phyloP scores from a whole-genome alignment of 2,888 invertebrate genomes.

The Saturnia pavonia region DNA sequence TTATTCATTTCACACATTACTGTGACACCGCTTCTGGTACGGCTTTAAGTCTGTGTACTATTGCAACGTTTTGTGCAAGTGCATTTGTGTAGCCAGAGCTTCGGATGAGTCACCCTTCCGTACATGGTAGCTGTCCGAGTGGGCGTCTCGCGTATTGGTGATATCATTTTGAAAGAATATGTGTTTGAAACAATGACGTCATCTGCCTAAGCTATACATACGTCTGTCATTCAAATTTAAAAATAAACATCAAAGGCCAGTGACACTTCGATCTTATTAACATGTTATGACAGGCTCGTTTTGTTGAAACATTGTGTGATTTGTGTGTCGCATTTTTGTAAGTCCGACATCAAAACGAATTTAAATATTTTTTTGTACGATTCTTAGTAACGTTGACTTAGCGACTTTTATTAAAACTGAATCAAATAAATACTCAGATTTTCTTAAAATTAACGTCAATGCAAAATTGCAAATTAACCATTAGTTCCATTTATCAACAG shows the following conservation, averaged over 20 bases:
- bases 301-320: not conserved
- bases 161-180: constrained; percentile 51
- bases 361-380: not conserved
- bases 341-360: not conserved
- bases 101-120: constrained; percentile 53
- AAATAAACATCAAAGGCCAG: constrained; percentile 20
- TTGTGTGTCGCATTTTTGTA: not conserved
- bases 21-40: constrained; percentile 5
- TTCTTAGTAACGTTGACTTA: not conserved
- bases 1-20: not conserved
- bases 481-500: not conserved
- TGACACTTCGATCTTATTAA: constrained; percentile 12
- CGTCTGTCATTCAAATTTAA: constrained; percentile 19
- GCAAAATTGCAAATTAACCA: not conserved
- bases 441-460: too few relatives aligned
- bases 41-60: not conserved
- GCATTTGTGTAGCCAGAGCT: constrained; percentile 48
- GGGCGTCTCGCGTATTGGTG: constrained; percentile 47
- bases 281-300: constrained; percentile 12
- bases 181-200: constrained; percentile 48
- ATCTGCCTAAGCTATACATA: constrained; percentile 28
- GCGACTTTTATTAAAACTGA: not conserved
- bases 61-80: constrained; percentile 53
- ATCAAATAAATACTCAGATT: not conserved
- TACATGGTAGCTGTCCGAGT: constrained; percentile 38